Conservation (phyloP, 2,113 vertebrate genomes). For the human (Homo sapiens) region GRCh38 chr1:117447001-117447500, state of each 20-base stretch:
- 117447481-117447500: neutral
- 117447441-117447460: neutral
- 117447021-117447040: slow-evolving; percentile 3
- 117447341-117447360: neutral
- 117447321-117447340: neutral
- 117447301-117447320: neutral
- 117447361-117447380: neutral
- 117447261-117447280: neutral
- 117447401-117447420: neutral
- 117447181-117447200: neutral
- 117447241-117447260: neutral
- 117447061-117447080: neutral
- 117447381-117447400: neutral
- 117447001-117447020: neutral
- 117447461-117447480: no score
- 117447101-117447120: neutral
- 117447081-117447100: neutral
- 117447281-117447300: neutral
- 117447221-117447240: neutral
- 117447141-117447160: neutral
- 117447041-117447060: neutral
- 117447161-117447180: neutral
- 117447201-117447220: neutral
- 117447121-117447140: neutral
- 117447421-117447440: neutral